phyloP scores from a whole-genome alignment of 1,140 invertebrate genomes.

The Bathynomus jamesi region DNA sequence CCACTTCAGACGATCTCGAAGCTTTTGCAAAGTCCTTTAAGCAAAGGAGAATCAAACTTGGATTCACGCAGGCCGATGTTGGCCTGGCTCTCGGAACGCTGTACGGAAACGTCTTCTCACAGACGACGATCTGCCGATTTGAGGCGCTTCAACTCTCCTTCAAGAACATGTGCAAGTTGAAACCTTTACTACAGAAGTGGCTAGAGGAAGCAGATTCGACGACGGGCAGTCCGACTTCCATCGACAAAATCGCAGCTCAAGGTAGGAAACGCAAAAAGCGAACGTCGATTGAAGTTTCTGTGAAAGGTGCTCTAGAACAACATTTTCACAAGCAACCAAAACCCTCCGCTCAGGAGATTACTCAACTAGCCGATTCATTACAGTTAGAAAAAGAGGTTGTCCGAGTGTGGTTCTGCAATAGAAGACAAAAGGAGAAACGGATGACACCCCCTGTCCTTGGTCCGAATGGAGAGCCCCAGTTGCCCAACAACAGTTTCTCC shows the following conservation, averaged over 20 bases:
- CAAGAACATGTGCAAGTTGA: slow-evolving; percentile 99
- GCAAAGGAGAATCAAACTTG: slow-evolving; percentile 95
- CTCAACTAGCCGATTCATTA: slow-evolving; percentile 75
- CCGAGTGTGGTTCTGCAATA: slow-evolving; percentile 97
- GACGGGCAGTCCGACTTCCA: slow-evolving; percentile 92
- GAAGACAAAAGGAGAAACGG: slow-evolving; percentile 96
- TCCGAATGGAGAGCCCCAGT: slow-evolving; percentile 30
- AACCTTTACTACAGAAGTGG: slow-evolving; percentile 98
- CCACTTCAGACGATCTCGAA: slow-evolving; percentile 96
- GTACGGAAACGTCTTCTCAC: slow-evolving; percentile 98
- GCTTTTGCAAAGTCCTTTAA: slow-evolving; percentile 99
- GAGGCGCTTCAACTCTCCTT: slow-evolving; percentile 98
- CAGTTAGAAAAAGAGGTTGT: slow-evolving; percentile 98
- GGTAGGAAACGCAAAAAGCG: slow-evolving; percentile 98
- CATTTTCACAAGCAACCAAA: slow-evolving; percentile 99
- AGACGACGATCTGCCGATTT: slow-evolving; percentile 99
- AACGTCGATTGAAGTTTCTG: slow-evolving; percentile 97
- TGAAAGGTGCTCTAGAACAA: slow-evolving; percentile 94
- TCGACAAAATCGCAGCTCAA: slow-evolving; percentile 96
- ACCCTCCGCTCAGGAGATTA: slow-evolving; percentile 96
- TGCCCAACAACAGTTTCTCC: slow-evolving; percentile 28
- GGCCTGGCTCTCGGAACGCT: slow-evolving; percentile 94
- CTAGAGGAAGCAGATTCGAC: slow-evolving; percentile 97
- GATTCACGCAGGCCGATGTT: slow-evolving; percentile 97
- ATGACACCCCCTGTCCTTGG: slow-evolving; percentile 76